Evolutionary conservation across 2,797 vertebrate genomes (phyloP), one percentile per base, ranked within the genome.

Genomic region (Danio choprae): DNA sequence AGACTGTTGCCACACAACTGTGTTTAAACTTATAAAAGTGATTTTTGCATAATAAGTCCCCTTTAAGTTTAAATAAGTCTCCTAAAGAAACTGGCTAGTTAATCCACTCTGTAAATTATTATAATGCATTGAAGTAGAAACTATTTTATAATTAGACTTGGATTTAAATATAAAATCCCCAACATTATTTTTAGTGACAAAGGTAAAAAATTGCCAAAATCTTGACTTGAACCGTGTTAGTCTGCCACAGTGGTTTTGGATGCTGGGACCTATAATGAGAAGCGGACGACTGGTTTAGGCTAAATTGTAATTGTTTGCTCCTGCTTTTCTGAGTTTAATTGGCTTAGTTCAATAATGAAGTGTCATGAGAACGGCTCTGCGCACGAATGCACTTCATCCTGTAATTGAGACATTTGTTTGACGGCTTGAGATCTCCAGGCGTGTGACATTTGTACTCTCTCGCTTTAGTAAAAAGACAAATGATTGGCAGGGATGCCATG

Each of bases 261-360:
- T 82, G 76, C 48, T 15, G 60, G 63, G 41, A 56, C 44, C 9
- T n/a, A 8, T 65, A 87, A 89, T 87, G 77, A 84, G 84, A 18
- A 79, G 62, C 18, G 65, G 40, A 59, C 41, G 64, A 74, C 68
- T 63, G 48, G 60, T 58, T 67, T 76, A 56, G 20, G 44, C 81
- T 82, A 80, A 83, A 86, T 81, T 81, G 67, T 74, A 84, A 76
- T 77, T 71, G 70, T 74, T 74, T 63, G 53, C 72, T 43, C 58
- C 67, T 68, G 38, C 48, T 69, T 79, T 77, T 72, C 51, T 5
- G 15, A 9, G 64, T 81, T 80, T 87, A 89, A 89, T 80, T 65
- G 68, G 81, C 82, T 87, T 81, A 59, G 86, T 86, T 78, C 79
- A 79, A 83, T 71, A 83, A 82, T 85, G 41, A 78, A 63, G 55